Base-by-base conservation (phyloP, 1,140 invertebrate species). In the Meloidogyne hapla region DNA sequence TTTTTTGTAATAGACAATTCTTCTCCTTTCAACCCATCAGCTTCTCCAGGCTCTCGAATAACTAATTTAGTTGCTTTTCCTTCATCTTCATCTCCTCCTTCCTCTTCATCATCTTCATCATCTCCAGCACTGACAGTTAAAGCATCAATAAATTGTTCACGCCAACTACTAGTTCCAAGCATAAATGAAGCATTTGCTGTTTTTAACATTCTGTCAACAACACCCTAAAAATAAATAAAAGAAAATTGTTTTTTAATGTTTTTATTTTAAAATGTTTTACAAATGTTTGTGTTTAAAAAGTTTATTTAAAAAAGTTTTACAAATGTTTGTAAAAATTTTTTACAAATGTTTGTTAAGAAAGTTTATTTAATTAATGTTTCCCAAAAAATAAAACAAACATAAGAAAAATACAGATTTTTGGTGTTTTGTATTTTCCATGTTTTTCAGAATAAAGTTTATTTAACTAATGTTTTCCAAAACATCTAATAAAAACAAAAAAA, bases 81-180 rank as follows among this genome's bases (percentile, higher is more conserved):
- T 67, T 90, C 90, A 48, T 87, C 90, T 79, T 91, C 91, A 62
- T 91, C 91, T 18, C 91, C 92, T n/a, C 91, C 91, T n/a, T 86
- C 88, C 28, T 88, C 83, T 63, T 85, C 85, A 18, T 88, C 86
- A 66, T 86, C 85, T 64, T 88, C 89, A 45, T 88, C 89, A 77
- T 86, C 88, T 12, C 72, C 62, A 38, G 56, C 38, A 25, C 8
- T 21, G 28, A 71, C 68, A 15, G 66, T 68, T 56, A 56, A 56
- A 8, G 48, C 48, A 88, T 97, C 95, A 81, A 93, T 90, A 87
- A 99, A 98, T 89, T 99, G 96, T 88, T 99, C 96, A 88, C 93
- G 94, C 96, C 96, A 99, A 0, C 94, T 95, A 18, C 93, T 95
- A 21, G 95, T 96, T 40, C 95, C 95, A 66, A 98, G 92, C 65